Evolutionary conservation across 2,888 invertebrate genomes (phyloP).

Genomic region (Tenthredo mesomela): DNA sequence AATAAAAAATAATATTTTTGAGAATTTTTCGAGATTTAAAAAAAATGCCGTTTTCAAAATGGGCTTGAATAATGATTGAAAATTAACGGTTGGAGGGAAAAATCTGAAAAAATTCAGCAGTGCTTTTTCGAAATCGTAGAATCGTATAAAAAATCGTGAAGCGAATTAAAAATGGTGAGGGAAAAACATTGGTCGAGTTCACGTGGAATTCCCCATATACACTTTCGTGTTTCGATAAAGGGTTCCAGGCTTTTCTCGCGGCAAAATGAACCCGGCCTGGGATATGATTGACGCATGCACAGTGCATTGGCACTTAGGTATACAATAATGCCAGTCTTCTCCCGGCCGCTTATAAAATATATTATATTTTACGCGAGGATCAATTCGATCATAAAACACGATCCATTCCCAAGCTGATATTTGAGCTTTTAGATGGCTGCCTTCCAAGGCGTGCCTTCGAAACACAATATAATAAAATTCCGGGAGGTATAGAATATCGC

Average conservation of each 20-base stretch:
- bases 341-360: not conserved
- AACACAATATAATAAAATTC: not conserved
- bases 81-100: no score
- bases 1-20: no score
- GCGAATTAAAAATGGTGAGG: no score
- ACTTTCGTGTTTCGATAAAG: not conserved
- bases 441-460: not conserved
- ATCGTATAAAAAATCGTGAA: no score
- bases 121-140: no score
- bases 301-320: constrained; percentile 3
- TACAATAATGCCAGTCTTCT: not conserved
- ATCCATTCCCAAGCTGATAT: not conserved
- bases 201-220: no score
- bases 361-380: not conserved
- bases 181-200: no score
- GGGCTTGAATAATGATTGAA: no score
- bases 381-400: not conserved
- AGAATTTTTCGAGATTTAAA: no score
- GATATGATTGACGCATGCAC: not conserved
- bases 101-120: no score
- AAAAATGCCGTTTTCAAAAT: no score
- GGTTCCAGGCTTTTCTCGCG: not conserved
- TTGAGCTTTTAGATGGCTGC: not conserved
- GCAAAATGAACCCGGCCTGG: not conserved
- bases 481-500: not conserved